A percentile compares a stretch with the other conserved stretches of the same genome.
Conservation (phyloP, 2,113 vertebrate species). For the Phylloscopus trochiloides region DNA sequence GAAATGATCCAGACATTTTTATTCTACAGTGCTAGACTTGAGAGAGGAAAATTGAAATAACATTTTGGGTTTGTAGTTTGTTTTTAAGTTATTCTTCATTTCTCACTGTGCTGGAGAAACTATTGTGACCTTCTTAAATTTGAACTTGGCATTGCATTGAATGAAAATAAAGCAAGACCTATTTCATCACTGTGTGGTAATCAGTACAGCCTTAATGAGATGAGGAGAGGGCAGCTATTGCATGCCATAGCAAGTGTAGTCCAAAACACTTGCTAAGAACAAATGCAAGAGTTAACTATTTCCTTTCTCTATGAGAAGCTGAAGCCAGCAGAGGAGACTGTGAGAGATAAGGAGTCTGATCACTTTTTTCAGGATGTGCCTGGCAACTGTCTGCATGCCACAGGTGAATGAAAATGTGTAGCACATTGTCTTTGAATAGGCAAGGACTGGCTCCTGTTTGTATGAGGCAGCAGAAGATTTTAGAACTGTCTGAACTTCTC, state of each 20-base stretch:
- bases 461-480: not conserved
- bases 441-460: not conserved
- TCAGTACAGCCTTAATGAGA: conserved; percentile 64
- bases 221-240: conserved; percentile 54
- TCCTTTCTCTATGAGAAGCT: not conserved
- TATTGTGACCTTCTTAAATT: conserved; percentile 38
- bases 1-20: conserved; percentile 25
- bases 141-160: conserved; percentile 36
- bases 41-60: conserved; percentile 1
- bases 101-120: not conserved
- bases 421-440: not conserved
- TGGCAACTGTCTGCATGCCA: not conserved
- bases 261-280: conserved; percentile 31
- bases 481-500: not conserved
- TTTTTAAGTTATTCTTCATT: not conserved
- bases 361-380: not conserved
- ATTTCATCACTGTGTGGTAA: conserved; percentile 24
- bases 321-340: not conserved
- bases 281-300: conserved; percentile 53
- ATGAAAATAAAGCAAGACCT: conserved; percentile 65
- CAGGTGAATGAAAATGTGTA: not conserved
- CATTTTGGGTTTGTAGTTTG: not conserved
- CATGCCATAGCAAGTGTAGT: conserved; percentile 9
- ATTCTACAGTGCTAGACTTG: not conserved
- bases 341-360: not conserved